phyloP scores from a whole-genome alignment of 2,797 vertebrate genomes.

The Myotis daubentonii region DNA sequence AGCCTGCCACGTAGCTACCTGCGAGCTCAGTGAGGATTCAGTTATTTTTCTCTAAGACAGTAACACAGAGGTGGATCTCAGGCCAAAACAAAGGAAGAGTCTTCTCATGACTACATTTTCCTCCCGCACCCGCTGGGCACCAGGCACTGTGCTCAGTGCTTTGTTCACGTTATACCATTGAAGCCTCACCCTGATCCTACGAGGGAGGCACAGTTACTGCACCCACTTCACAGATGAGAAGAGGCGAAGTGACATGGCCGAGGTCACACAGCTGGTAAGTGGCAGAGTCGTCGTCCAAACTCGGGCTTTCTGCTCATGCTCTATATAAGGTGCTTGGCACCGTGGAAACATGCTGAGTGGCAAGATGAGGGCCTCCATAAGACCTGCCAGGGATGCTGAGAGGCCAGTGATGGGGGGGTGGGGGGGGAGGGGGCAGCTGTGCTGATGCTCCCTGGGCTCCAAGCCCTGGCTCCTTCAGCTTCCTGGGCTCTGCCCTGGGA shows the following conservation, averaged over 20 bases:
- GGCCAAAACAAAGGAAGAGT: neutral
- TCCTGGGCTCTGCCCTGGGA: neutral
- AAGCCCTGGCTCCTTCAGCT: neutral
- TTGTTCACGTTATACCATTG: fast-evolving
- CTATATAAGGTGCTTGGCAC: neutral
- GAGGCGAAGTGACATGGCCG: neutral
- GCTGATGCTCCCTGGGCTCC: neutral
- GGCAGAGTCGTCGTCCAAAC: neutral
- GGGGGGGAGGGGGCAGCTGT: neutral
- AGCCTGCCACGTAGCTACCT: neutral
- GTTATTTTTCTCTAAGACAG: neutral
- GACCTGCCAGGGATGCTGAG: neutral
- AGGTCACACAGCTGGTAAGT: neutral
- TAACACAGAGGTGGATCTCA: neutral
- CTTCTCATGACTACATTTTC: neutral
- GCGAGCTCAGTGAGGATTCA: neutral
- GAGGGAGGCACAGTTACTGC: no score
- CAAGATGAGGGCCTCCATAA: fast-evolving
- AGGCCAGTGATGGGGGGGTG: neutral
- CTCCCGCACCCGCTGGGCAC: neutral
- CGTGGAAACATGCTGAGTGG: fast-evolving
- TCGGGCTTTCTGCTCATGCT: neutral
- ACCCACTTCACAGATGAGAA: neutral
- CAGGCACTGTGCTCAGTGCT: neutral
- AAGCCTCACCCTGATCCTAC: neutral